Evolutionary conservation across 2,888 invertebrate genomes (phyloP).

Genomic region (Drosophila pseudotalamancana): DNA sequence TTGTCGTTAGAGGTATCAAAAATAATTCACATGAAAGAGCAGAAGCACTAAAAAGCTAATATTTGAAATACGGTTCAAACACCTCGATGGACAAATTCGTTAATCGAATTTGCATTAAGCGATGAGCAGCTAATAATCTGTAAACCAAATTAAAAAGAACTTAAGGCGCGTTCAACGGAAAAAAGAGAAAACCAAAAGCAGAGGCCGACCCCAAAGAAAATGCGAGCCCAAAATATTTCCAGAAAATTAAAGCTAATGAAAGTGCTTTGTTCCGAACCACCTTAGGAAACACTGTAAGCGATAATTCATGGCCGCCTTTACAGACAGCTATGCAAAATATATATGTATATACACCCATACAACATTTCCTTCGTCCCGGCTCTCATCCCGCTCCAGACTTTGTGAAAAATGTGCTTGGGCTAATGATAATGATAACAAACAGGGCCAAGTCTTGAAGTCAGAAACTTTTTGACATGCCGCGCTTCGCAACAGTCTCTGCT

Average conservation of each 20-base stretch:
- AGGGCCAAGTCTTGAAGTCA: conserved; percentile 74
- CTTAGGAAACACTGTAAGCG: conserved; percentile 77
- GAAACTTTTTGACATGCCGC: conserved; percentile 79
- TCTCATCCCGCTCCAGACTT: conserved; percentile 10
- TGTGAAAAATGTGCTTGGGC: conserved; percentile 56
- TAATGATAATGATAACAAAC: conserved; percentile 82
- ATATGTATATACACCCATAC: too few relatives aligned
- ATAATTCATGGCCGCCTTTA: conserved; percentile 79
- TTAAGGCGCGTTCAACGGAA: conserved; percentile 57
- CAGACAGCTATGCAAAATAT: conserved; percentile 46
- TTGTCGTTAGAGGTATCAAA: conserved; percentile 25
- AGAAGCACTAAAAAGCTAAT: conserved; percentile 36
- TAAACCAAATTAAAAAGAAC: conserved; percentile 74
- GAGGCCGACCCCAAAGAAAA: conserved; percentile 29
- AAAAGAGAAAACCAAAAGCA: conserved; percentile 36
- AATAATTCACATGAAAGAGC: conserved; percentile 67
- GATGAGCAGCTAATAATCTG: conserved; percentile 81
- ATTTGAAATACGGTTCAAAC: conserved; percentile 33
- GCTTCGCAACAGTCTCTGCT: conserved; percentile 20
- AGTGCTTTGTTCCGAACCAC: conserved; percentile 58
- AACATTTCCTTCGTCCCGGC: conserved; percentile 19
- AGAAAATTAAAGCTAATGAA: conserved; percentile 82
- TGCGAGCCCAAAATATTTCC: conserved; percentile 68
- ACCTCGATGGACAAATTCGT: conserved; percentile 49
- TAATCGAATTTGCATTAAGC: conserved; percentile 76